Base-by-base conservation (phyloP, 1,140 invertebrate genomes). In the Plectrocnemia conspersa region DNA sequence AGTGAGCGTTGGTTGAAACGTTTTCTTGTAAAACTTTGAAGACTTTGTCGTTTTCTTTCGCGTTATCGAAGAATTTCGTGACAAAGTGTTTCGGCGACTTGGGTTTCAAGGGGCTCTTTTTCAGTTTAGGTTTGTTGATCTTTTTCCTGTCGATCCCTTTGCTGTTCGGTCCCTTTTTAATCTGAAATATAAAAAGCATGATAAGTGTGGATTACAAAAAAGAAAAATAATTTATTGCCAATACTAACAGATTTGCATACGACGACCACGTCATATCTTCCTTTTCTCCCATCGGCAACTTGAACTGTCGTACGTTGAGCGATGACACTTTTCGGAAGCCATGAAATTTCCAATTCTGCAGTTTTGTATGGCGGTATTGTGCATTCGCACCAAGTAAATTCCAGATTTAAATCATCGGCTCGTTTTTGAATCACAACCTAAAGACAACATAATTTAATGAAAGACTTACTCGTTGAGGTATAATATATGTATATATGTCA, bases 201-300 rank as follows among this genome's bases (percentile, higher is more conserved):
- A n/a, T 53, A 41, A 18, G 44, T n/a, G n/a, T n/a, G n/a, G 6
- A 41, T 18, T 18, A 19, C 6, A 15, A 53, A 32, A 52, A 44
- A 42, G 3, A 57, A 36, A 21, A 48, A 54, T n/a, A 45, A 42
- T n/a, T n/a, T n/a, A n/a, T n/a, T 40, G 54, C 45, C 64, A 66
- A 69, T 72, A 66, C 73, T 64, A 58, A 63, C 59, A 56, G 73
- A 72, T 66, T 82, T 82, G 1, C 82, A 76, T 2, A 81, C 77
- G 22, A 87, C 64, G 42, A 79, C 69, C n/a, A 86, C 75, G 61
- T 85, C 83, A 66, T 82, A 81, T 61, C 80, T 78, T 13, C 82
- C 78, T 57, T 78, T 76, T 46, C 77, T 75, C 42, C 74, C 79
- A 68, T 84, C 82, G 0, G 73, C 75, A 11, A 87, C 68, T 56